A percentile compares a stretch with the other conserved stretches of the same genome.
Conservation (phyloP, 2,888 invertebrate genomes). For the Cancer borealis region DNA sequence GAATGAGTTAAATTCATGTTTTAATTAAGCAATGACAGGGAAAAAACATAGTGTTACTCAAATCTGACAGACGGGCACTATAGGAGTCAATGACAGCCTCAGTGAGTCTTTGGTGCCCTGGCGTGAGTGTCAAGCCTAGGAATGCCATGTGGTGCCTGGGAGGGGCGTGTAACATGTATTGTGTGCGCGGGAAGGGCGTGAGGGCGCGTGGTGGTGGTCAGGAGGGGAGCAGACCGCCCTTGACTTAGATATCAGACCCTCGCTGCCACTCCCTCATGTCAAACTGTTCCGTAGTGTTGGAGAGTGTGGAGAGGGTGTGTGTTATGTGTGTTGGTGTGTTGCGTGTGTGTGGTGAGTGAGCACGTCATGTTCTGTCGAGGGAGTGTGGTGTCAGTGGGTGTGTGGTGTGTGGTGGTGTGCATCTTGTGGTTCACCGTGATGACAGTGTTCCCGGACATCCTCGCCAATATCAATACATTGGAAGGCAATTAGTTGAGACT, state of each 20-base stretch:
- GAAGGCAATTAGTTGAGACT: not conserved
- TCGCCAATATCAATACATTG: not conserved
- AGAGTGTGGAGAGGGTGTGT: not conserved
- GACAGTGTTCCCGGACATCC: not conserved
- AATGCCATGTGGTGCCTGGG: constrained; percentile 8
- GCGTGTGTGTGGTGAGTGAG: not conserved
- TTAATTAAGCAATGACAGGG: not conserved
- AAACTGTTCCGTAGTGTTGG: not conserved
- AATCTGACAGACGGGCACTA: not conserved
- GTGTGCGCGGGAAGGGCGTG: not conserved
- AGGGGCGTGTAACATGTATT: not conserved
- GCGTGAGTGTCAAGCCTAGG: not conserved
- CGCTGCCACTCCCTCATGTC: not conserved
- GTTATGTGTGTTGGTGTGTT: not conserved
- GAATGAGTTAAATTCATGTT: constrained; percentile 13
- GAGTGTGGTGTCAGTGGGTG: not conserved
- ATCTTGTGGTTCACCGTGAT: not conserved
- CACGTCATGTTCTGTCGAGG: not conserved
- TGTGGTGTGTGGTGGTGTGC: not conserved
- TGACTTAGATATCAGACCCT: not conserved
- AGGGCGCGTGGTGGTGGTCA: not conserved
- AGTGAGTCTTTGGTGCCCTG: constrained; percentile 14
- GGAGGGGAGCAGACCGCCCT: not conserved
- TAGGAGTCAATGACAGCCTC: not conserved
- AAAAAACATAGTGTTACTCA: constrained; percentile 35